Base-by-base conservation (phyloP, 2,888 invertebrate genomes). In the Helicoverpa assulta region DNA sequence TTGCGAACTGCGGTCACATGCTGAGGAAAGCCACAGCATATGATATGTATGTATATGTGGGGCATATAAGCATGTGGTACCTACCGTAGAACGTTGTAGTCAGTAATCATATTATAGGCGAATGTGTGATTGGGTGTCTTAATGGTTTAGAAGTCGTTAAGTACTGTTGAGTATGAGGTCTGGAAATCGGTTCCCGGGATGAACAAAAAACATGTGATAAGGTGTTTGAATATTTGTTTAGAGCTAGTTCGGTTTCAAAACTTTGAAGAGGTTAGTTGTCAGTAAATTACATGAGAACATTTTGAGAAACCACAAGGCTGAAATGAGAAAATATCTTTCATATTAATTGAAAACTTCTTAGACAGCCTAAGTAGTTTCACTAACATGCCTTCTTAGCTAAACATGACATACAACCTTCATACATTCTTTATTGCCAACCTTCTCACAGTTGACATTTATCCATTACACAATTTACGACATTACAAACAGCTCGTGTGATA, bases 371-470 rank as follows among this genome's bases (percentile, higher is more conserved):
- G n/a, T 33, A 18, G n/a, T 18, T 50, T 18, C 18, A 50, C n/a
- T 50, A 18, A 43, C 16, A 61, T 52, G 43, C 55, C 18, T 29
- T 51, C 19, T 47, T 76, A 56, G 47, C 37, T 50, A 70, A 52
- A 52, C 10, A 52, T 47, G 19, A 60, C 21, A 7, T 51, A 70
- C 40, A 56, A 47, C 21, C 21, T 54, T 18, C 14, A 50, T 58
- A 63, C 63, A 55, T 21, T 54, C 50, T 62, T 76, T 76, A 78
- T 67, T 29, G 58, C 62, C 14, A 58, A 56, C 74, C 52, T 75
- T 58, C 37, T 50, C 52, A 60, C 52, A 78, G 40, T 64, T 79
- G 80, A 79, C 75, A 75, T 76, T 64, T 66, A 78, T 75, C 61
- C 69, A 69, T 80, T 65, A 75, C 57, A 70, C 40, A 61, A 58